Conservation (phyloP, 2,113 vertebrate species). For the Plotosus lineatus region DNA sequence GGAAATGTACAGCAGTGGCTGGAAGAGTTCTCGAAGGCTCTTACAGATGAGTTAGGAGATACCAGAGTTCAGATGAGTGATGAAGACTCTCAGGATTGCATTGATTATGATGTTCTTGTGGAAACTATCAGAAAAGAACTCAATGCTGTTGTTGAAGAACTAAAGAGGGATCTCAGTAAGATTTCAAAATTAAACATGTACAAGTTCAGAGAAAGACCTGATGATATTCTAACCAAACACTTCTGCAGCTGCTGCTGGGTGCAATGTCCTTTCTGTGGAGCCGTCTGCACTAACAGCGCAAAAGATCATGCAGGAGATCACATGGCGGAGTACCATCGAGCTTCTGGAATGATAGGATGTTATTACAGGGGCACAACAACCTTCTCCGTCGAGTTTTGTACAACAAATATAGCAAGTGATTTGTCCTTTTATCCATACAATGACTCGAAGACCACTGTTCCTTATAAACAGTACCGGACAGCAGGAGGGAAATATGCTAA, state of each 20-base stretch:
- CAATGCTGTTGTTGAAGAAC: too few relatives aligned
- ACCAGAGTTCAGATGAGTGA: slow-evolving; percentile 1
- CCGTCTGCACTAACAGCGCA: too few relatives aligned
- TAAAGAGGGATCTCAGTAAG: too few relatives aligned
- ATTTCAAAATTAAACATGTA: too few relatives aligned
- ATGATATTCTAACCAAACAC: too few relatives aligned
- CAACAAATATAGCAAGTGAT: slow-evolving; percentile 16
- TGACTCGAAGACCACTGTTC: not conserved
- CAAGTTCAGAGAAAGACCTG: too few relatives aligned
- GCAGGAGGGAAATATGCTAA: too few relatives aligned
- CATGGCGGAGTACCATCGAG: slow-evolving; percentile 26
- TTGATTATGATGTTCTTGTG: slow-evolving; percentile 50
- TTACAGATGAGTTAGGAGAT: slow-evolving; percentile 39
- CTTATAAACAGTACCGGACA: too few relatives aligned
- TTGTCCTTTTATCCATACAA: not conserved
- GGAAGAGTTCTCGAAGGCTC: slow-evolving; percentile 3
- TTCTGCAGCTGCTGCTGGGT: too few relatives aligned
- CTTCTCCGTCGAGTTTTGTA: not conserved
- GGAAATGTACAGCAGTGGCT: slow-evolving; percentile 44
- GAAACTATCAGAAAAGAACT: slow-evolving; percentile 44
- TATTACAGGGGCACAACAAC: not conserved
- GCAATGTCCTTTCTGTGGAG: too few relatives aligned
- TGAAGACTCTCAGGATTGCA: slow-evolving; percentile 28
- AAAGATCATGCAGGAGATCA: slow-evolving; percentile 18
- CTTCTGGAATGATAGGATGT: not conserved